Conservation (phyloP, 1,140 invertebrate species). For the Chironomus tepperi region DNA sequence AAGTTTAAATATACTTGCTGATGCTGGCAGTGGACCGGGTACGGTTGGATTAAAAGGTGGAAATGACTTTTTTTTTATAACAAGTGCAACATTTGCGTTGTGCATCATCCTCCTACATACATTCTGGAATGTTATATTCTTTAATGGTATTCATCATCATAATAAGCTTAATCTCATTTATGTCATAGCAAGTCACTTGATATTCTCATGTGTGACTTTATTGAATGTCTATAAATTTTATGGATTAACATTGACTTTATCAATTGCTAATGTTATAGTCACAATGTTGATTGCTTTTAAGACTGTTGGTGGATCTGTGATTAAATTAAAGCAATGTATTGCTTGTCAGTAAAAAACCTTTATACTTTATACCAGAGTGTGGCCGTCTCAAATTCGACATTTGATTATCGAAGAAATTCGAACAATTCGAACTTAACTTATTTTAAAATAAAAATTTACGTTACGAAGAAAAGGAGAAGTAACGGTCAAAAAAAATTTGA, state of each 20-base stretch:
- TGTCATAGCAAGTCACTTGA: slow-evolving; percentile 75
- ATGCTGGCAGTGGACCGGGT: slow-evolving; percentile 76
- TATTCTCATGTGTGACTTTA: slow-evolving; percentile 76
- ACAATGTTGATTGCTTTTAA: slow-evolving; percentile 64
- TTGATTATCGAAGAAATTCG: too few relatives aligned
- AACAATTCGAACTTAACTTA: too few relatives aligned
- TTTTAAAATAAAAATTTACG: too few relatives aligned
- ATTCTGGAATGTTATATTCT: slow-evolving; percentile 93
- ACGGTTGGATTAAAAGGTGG: slow-evolving; percentile 82
- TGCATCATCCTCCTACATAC: slow-evolving; percentile 88
- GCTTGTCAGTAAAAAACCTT: slow-evolving; percentile 37
- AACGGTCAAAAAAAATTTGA: too few relatives aligned
- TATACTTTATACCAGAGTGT: too few relatives aligned
- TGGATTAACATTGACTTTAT: slow-evolving; percentile 57
- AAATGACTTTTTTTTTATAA: slow-evolving; percentile 81
- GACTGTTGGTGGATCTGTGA: slow-evolving; percentile 60
- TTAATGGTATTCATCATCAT: slow-evolving; percentile 74
- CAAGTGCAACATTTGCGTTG: slow-evolving; percentile 78
- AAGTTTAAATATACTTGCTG: slow-evolving; percentile 86
- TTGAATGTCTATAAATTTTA: slow-evolving; percentile 69
- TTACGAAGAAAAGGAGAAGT: too few relatives aligned
- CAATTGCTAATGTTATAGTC: slow-evolving; percentile 58
- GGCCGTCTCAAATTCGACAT: too few relatives aligned
- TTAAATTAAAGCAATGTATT: slow-evolving; percentile 42
- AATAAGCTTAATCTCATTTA: slow-evolving; percentile 61